Evolutionary conservation across 1,140 invertebrate genomes (phyloP).

Genomic region (Diuraphis noxia): DNA sequence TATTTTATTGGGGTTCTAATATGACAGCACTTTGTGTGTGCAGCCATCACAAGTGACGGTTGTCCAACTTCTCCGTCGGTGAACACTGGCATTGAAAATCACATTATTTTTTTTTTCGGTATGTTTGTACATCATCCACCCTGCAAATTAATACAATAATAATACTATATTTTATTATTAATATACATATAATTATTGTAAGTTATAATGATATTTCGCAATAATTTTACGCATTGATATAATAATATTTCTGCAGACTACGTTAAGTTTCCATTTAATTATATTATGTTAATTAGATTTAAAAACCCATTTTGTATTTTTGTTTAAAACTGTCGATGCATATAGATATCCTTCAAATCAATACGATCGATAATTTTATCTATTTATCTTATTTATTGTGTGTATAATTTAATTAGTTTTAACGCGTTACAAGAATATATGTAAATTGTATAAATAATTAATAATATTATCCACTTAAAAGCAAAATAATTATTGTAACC

Average conservation of each 20-base stretch:
- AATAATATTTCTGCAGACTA: not conserved
- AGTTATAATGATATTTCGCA: not conserved
- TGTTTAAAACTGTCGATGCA: not conserved
- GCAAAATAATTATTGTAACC: not conserved
- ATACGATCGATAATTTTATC: not conserved
- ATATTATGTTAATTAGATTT: not conserved
- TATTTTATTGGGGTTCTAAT: slow-evolving; percentile 18
- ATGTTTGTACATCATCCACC: not conserved
- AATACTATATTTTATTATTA: not conserved
- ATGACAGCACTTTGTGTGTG: not conserved
- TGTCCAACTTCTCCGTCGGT: not conserved
- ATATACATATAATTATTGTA: not conserved
- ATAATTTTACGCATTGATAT: not conserved
- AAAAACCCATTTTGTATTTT: not conserved
- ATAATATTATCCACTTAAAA: not conserved
- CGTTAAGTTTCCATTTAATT: not conserved
- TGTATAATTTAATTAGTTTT: not conserved
- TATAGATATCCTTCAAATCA: not conserved
- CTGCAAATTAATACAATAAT: not conserved
- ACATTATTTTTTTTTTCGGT: not conserved
- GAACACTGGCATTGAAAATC: not conserved
- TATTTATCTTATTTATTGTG: not conserved
- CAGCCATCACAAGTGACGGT: not conserved
- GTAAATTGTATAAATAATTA: not conserved
- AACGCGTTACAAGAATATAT: not conserved